Base-by-base conservation (phyloP, 2,113 vertebrate species). In the Mohoua ochrocephala region DNA sequence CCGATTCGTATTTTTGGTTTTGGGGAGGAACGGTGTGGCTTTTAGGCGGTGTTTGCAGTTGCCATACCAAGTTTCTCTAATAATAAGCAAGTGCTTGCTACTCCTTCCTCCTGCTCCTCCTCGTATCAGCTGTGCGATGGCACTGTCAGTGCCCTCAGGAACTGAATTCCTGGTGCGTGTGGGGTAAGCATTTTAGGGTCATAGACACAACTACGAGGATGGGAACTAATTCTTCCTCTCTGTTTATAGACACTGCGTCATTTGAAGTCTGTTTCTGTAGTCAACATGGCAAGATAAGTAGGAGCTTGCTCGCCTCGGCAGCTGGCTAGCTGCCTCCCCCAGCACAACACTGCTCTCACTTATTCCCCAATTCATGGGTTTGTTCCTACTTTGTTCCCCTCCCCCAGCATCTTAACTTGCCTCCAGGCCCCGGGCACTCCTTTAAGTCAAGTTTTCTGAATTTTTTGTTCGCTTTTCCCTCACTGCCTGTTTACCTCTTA, bases 201-300 rank as follows among this genome's bases (percentile, higher is more conserved):
- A 60, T 17, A 93, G 86, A 63, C 86, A 87, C 73, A 63, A n/a
- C 87, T 71, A 56, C 67, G 59, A 41, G 15, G 70, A 87, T 27
- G 80, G 71, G 78, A 93, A 49, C 60, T 85, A 50, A 90, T 68
- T 67, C 89, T 76, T 68, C 73, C 77, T 77, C 61, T 96, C 79
- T 81, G 84, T 85, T 88, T 91, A 89, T 60, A 84, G 82, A 92
- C 77, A 30, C 89, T 26, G 65, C 4, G 1, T 84, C 80, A 60
- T 67, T 86, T 89, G 80, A 92, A 94, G 88, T 86, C 82, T 84
- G 67, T 91, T 94, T 88, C 76, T 87, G 33, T 61, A 96, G 84
- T 86, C 91, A 93, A 41, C 71, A 26, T 27, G 54, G 87, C 78
- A 91, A 89, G 81, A 84, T 87, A 89, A 87, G 78, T 44, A 93